These are phyloP conservation scores for Labrus mixtus DNA, from an alignment of 2,113 vertebrate species.

Conservation along the genomic window DNA sequence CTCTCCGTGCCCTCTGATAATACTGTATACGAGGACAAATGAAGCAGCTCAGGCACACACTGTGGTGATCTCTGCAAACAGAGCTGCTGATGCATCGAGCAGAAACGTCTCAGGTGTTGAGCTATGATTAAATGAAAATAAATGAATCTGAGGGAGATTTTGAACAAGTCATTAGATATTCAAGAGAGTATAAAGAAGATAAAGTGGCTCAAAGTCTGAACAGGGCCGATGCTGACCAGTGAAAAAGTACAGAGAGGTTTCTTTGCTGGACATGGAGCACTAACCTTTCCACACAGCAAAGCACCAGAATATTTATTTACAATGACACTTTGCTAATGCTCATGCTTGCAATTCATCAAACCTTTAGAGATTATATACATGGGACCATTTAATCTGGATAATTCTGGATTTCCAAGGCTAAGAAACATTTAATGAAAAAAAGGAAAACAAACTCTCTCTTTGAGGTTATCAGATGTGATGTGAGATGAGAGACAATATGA, in stretches of 20 bases:
- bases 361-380: too few species aligned
- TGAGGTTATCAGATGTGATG: too few species aligned
- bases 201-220: neutral
- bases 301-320: neutral
- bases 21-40: constrained; percentile 20
- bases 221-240: neutral
- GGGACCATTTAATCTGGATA: too few species aligned
- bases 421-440: too few species aligned
- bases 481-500: too few species aligned
- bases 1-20: neutral
- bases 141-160: neutral
- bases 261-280: neutral
- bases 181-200: constrained; percentile 7
- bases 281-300: neutral
- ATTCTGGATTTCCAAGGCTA: too few species aligned
- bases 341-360: neutral
- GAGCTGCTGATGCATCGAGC: constrained; percentile 4
- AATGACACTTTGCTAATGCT: neutral
- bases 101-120: neutral
- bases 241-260: neutral
- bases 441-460: too few species aligned
- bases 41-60: neutral
- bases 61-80: constrained; percentile 2
- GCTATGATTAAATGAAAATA: constrained; percentile 9
- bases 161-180: neutral